These are phyloP conservation scores for Saccostrea glomerata DNA, from an alignment of 1,140 invertebrate genomes.

Conservation along the genomic window DNA sequence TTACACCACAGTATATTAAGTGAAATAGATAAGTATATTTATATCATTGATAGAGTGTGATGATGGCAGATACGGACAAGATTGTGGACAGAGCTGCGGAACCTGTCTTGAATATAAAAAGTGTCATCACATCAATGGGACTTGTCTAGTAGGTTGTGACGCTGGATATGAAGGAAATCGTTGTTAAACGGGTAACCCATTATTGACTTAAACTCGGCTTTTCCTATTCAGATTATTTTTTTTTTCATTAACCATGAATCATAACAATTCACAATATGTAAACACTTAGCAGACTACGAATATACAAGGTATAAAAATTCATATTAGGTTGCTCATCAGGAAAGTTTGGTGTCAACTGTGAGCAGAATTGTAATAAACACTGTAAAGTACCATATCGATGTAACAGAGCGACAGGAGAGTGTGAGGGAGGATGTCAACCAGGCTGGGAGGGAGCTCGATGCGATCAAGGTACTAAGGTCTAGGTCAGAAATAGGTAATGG, in stretches of 20 bases:
- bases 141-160: neutral
- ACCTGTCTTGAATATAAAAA: neutral
- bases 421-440: neutral
- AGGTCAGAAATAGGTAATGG: no score
- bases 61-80: neutral
- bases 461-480: neutral
- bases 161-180: neutral
- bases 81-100: neutral
- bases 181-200: neutral
- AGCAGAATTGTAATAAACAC: neutral
- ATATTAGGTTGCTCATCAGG: neutral
- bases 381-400: no score
- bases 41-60: neutral
- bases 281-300: no score
- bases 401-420: no score
- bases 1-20: no score
- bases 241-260: no score
- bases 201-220: no score
- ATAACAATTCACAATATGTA: no score
- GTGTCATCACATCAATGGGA: neutral
- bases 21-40: no score
- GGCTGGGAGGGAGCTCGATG: neutral
- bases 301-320: neutral
- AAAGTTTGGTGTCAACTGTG: neutral
- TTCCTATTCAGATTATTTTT: no score